phyloP scores from a whole-genome alignment of 2,113 vertebrate species.

The Cygnus buccinator region DNA sequence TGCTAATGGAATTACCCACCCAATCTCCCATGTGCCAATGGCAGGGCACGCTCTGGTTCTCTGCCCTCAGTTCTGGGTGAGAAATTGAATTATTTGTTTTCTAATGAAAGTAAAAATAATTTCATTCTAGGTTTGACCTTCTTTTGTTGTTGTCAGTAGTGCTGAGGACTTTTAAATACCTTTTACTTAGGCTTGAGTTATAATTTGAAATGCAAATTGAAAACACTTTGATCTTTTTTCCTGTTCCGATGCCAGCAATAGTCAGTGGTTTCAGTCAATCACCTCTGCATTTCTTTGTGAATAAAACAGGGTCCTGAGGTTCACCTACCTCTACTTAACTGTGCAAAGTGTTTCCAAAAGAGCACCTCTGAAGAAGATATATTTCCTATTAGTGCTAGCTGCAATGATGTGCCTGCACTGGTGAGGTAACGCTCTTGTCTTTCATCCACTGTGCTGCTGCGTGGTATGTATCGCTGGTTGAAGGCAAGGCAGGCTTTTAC shows the following conservation, averaged over 20 bases:
- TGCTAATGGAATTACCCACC: conserved; percentile 67
- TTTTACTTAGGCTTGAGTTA: background rate
- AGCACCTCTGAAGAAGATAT: conserved; percentile 10
- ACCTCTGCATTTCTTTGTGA: background rate
- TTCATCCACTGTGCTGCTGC: background rate
- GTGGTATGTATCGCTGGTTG: background rate
- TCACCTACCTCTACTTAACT: background rate
- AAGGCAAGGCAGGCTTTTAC: background rate
- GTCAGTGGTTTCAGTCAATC: background rate
- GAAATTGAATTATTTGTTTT: conserved; percentile 10
- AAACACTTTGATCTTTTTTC: background rate
- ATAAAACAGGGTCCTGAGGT: background rate
- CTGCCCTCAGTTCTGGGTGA: conserved; percentile 21
- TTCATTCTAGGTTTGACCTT: background rate
- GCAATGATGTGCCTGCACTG: background rate
- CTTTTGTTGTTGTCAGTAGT: background rate
- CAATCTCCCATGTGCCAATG: background rate
- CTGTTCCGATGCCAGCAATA: background rate
- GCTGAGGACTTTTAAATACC: background rate
- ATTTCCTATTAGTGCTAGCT: conserved; percentile 37
- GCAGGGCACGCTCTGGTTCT: background rate
- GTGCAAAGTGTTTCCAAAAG: conserved; percentile 8
- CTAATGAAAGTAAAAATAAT: background rate
- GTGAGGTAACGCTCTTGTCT: background rate
- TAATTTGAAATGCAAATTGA: background rate